Base-by-base conservation (phyloP, 2,888 invertebrate genomes). In the Tachina fera region DNA sequence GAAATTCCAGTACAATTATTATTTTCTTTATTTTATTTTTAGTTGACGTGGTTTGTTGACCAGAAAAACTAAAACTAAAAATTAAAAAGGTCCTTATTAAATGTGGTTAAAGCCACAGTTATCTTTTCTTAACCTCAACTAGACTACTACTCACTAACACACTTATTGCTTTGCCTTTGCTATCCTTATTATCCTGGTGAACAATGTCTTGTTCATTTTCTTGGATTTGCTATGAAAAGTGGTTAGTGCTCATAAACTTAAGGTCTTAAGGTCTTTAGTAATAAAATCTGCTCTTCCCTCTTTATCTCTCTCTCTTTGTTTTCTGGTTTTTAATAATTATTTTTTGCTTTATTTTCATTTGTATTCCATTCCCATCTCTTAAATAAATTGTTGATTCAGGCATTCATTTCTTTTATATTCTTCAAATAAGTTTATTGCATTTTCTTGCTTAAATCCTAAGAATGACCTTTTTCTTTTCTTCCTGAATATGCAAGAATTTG, bases 351-450 rank as follows among this genome's bases (percentile, higher is more conserved):
- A 31, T 31, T 70, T 61, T n/a, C 6, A 61, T 78, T 76, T 60
- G 10, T 63, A 9, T 41, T 51, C 39, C 10, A 47, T 14, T 47
- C 58, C 61, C 16, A 53, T 68, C 49, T 79, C 43, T 63, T 14
- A 77, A 82, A 68, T 43, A 39, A 85, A 77, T 74, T 82, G 81
- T 85, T 82, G 72, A 81, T 63, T 82, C 81, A 85, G 82, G 72
- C 71, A 82, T 85, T 85, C 6, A 31, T 31, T 31, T 79, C 16
- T 45, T 16, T 53, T 19, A 11, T 63, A 47, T 53, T 47, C 14
- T 22, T 1, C n/a, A 6, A 45, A 51, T 5, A 9, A 16, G n/a
- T 31, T 45, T 31, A 14, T 53, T 71, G 58, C 67, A 67, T 14
- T 53, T 41, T 53, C 41, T 71, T 53, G 11, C 43, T 65, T 60